Base-by-base conservation (phyloP, 2,797 vertebrate species). In the Thalassophryne amazonica region DNA sequence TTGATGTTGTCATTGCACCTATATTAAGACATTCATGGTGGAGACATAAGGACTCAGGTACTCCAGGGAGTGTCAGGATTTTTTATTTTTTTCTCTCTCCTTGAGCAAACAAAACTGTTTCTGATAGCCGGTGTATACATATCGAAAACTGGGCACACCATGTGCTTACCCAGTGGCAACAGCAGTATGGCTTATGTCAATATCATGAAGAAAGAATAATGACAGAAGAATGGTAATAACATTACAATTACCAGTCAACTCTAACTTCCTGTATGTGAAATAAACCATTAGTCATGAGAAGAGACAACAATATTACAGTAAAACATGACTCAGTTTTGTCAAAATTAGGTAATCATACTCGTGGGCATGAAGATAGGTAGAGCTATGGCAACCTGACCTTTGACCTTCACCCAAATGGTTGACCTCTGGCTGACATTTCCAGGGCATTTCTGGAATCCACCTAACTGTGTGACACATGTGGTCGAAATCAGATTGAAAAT, bases 131-230 rank as follows among this genome's bases (percentile, higher is more conserved):
- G 86, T 86, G 73, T 84, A 68, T 27, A 81, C 60, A 74, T 92
- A 88, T 88, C 91, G 87, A 85, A 88, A 93, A 85, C 88, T 73
- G 37, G 54, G 85, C 60, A 56, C 50, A 73, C 62, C 90, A 94
- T 73, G 67, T 82, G 69, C 86, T 89, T 91, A 90, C 81, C 78
- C 81, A 82, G 68, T 86, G 90, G 93, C 77, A 91, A 93, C 93
- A 90, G 89, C 91, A 88, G 88, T 77, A 80, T 69, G 1, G 62
- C 88, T 85, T 88, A 65, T 78, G 81, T 85, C 91, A 92, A 93
- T 78, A 90, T 18, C 28, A 73, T 69, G 63, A 47, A 15, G 41
- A 45, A 78, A 83, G 84, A 87, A 91, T 89, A 89, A 86, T 83
- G 82, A 82, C 71, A 48, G 55, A 85, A 86, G 86, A 94, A 91